Evolutionary conservation across 2,797 vertebrate genomes (phyloP).

Genomic region (Trachurus trachurus): DNA sequence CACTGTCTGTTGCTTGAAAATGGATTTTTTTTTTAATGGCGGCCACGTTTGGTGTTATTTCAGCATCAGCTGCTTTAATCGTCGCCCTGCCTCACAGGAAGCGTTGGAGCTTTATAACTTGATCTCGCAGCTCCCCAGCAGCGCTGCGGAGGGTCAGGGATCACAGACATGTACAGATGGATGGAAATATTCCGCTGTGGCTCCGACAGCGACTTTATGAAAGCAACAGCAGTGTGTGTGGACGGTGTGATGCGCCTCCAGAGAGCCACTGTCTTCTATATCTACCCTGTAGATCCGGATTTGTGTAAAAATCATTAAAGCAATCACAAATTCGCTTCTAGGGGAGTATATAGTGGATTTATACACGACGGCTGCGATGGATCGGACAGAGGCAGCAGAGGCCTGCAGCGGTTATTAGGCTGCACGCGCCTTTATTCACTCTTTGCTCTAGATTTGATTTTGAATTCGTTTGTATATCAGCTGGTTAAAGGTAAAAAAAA

Average conservation of each 20-base stretch:
- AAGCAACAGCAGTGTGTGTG: conserved; percentile 47
- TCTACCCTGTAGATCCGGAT: conserved; percentile 99
- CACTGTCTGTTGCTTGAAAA: neutral
- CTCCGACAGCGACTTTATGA: conserved; percentile 55
- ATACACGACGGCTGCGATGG: conserved; percentile 90
- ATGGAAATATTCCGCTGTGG: conserved; percentile 45
- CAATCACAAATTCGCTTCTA: conserved; percentile 99
- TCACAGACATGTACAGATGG: conserved; percentile 51
- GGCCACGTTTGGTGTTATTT: neutral
- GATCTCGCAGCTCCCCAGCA: conserved; percentile 30
- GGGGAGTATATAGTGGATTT: conserved; percentile 99
- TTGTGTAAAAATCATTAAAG: conserved; percentile 94
- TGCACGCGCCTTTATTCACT: neutral
- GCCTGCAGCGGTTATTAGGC: conserved; percentile 31
- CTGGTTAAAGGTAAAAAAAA: neutral
- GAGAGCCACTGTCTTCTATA: conserved; percentile 98
- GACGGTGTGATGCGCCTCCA: conserved; percentile 55
- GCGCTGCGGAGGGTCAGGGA: conserved; percentile 45
- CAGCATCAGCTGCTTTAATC: neutral
- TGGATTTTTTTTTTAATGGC: neutral
- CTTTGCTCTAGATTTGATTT: conserved; percentile 4
- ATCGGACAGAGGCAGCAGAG: conserved; percentile 45
- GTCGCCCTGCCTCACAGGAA: conserved; percentile 31
- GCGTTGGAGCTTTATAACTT: conserved; percentile 32
- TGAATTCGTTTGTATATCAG: neutral